Conservation (phyloP, 2,888 invertebrate species). For the Parnassius glacialis region DNA sequence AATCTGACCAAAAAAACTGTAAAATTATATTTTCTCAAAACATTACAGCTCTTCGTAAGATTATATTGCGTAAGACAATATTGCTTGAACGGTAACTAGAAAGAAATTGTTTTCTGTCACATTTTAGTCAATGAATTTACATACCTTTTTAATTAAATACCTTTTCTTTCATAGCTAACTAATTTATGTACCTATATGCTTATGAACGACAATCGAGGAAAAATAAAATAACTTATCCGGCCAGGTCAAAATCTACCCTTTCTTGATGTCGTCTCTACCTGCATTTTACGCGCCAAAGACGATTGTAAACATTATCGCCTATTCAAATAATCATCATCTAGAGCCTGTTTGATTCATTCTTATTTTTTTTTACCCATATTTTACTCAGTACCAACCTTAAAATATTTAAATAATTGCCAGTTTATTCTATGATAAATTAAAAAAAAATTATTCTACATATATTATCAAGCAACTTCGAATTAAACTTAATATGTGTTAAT, state of each 20-base stretch:
- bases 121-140: too few relatives aligned
- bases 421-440: not conserved
- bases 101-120: too few relatives aligned
- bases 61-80: too few relatives aligned
- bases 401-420: not conserved
- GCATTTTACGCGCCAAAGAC: conserved; percentile 20
- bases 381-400: not conserved
- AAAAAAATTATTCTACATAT: too few relatives aligned
- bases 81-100: too few relatives aligned
- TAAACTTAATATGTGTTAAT: too few relatives aligned
- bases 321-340: conserved; percentile 7
- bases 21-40: too few relatives aligned
- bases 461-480: too few relatives aligned
- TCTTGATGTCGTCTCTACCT: conserved; percentile 20
- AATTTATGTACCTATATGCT: not conserved
- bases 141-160: too few relatives aligned
- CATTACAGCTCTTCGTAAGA: too few relatives aligned
- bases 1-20: too few relatives aligned
- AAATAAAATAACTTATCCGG: not conserved
- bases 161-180: not conserved
- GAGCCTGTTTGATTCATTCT: not conserved
- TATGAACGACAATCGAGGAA: conserved; percentile 4
- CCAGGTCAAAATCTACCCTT: conserved; percentile 6
- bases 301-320: conserved; percentile 19
- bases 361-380: not conserved